These are phyloP conservation scores for Pseudoips prasinana DNA, from an alignment of 2,888 invertebrate genomes.

Conservation along the genomic window DNA sequence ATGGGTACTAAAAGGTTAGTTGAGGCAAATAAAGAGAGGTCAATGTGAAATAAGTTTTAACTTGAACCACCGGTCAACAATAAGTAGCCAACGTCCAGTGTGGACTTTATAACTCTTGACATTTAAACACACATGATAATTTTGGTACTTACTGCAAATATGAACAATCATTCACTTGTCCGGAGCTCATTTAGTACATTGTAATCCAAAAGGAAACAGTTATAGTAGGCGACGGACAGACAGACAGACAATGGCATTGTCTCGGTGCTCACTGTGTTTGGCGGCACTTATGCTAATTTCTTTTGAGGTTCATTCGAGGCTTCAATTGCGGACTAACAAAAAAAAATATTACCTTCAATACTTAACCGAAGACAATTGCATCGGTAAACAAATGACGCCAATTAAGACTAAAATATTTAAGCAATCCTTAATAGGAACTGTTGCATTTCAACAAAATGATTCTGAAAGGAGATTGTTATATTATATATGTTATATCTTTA, in stretches of 20 bases:
- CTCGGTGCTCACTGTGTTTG: constrained; percentile 59
- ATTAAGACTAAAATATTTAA: constrained; percentile 15
- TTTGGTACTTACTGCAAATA: too few species aligned
- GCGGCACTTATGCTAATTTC: constrained; percentile 77
- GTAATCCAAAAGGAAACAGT: constrained; percentile 59
- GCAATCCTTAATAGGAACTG: too few species aligned
- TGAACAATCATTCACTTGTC: constrained; percentile 40
- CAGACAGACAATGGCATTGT: constrained; percentile 78
- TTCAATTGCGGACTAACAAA: constrained; percentile 56
- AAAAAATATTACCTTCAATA: constrained; percentile 60
- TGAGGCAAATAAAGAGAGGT: constrained; percentile 28
- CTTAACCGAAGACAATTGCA: constrained; percentile 46
- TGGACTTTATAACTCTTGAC: constrained; percentile 30
- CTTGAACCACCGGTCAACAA: constrained; percentile 28
- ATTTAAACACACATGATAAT: constrained; percentile 28
- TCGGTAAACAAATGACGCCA: constrained; percentile 27
- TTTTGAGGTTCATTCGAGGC: constrained; percentile 63
- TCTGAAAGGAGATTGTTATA: too few species aligned
- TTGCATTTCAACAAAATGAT: too few species aligned
- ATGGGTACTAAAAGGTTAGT: constrained; percentile 31
- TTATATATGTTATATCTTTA: too few species aligned
- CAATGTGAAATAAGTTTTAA: constrained; percentile 30
- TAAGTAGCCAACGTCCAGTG: constrained; percentile 18
- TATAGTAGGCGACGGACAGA: constrained; percentile 59
- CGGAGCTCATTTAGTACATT: constrained; percentile 48